These are phyloP conservation scores for Tringa solitaria DNA, from an alignment of 2,113 vertebrate genomes.

Conservation along the genomic window DNA sequence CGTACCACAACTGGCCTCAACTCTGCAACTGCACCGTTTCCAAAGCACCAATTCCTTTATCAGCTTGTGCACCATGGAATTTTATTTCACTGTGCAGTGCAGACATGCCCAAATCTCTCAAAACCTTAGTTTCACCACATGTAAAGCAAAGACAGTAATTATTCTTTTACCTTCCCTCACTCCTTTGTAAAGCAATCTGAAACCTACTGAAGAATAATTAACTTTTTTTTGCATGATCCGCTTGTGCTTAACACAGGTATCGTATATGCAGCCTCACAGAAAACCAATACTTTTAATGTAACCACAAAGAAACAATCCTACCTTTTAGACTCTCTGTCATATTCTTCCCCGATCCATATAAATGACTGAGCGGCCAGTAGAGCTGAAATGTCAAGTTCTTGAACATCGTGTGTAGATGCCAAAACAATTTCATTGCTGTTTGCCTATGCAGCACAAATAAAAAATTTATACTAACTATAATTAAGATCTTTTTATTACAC, in stretches of 20 bases:
- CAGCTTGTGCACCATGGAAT: neutral
- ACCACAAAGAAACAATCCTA: constrained; percentile 38
- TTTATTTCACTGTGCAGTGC: neutral
- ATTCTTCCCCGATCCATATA: constrained; percentile 98
- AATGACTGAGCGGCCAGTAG: constrained; percentile 90
- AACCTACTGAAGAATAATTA: neutral
- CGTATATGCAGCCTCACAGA: neutral
- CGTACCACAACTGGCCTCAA: too few species aligned
- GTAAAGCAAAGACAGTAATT: neutral
- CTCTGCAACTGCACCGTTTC: neutral
- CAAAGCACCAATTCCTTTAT: neutral
- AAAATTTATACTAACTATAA: neutral
- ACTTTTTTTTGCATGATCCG: neutral
- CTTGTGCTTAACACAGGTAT: neutral
- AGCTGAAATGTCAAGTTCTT: constrained; percentile 93
- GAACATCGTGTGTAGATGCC: constrained; percentile 97
- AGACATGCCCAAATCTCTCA: neutral
- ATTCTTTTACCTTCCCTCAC: neutral
- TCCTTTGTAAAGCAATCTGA: neutral
- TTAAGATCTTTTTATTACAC: neutral
- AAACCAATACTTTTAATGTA: neutral
- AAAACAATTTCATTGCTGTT: constrained; percentile 94
- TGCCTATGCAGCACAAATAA: constrained; percentile 74
- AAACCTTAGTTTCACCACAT: neutral
- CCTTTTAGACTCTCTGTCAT: constrained; percentile 96